These are phyloP conservation scores for Andrena haemorrhoa DNA, from an alignment of 2,888 invertebrate genomes.

Conservation along the genomic window DNA sequence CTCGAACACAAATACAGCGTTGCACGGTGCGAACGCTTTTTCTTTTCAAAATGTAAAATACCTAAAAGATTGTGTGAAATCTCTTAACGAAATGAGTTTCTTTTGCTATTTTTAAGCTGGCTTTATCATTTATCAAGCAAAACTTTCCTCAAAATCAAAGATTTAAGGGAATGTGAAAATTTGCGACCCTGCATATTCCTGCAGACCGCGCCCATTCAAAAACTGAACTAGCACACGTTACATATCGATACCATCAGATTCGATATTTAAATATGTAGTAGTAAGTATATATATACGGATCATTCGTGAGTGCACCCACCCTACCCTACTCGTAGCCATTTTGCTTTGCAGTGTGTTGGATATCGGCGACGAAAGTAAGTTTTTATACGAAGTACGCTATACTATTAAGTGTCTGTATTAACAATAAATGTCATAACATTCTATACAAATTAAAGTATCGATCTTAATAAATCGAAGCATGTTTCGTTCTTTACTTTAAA, in stretches of 20 bases:
- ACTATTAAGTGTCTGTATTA: constrained; percentile 8
- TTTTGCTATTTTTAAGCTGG: too few relatives aligned
- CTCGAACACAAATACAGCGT: too few relatives aligned
- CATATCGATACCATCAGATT: constrained; percentile 40
- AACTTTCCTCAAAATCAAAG: background rate
- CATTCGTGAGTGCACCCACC: background rate
- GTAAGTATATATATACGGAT: background rate
- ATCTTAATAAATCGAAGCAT: background rate
- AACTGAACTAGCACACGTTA: background rate
- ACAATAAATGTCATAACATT: background rate
- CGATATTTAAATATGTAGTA: constrained; percentile 16
- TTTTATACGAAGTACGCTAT: background rate
- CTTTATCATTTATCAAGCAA: too few relatives aligned
- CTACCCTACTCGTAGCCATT: constrained; percentile 30
- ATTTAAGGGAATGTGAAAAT: background rate
- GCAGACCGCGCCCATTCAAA: constrained; percentile 12
- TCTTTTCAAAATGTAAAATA: too few relatives aligned
- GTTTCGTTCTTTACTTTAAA: background rate
- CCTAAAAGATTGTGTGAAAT: too few relatives aligned
- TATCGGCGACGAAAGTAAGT: constrained; percentile 21
- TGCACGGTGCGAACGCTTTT: too few relatives aligned
- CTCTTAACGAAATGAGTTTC: too few relatives aligned
- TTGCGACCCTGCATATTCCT: background rate
- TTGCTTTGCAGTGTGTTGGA: background rate
- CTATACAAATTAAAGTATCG: background rate